Conservation (phyloP, 2,113 vertebrate species). For the Pan troglodytes region NHGRI_mPanTro3-v2.1_pri NC_072402.2:21889501-21890000, state of each 20-base stretch:
- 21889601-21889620: slow-evolving; percentile 28
- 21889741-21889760: background rate
- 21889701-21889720: background rate
- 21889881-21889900: slow-evolving; percentile 46
- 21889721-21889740: background rate
- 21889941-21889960: background rate
- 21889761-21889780: slow-evolving; percentile 27
- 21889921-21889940: slow-evolving; percentile 10
- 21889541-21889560: background rate
- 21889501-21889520: slow-evolving; percentile 58
- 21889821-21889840: slow-evolving; percentile 9
- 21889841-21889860: background rate
- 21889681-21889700: background rate
- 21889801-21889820: slow-evolving; percentile 21
- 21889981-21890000: background rate
- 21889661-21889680: background rate
- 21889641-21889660: background rate
- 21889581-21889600: background rate
- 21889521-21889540: slow-evolving; percentile 68
- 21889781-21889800: slow-evolving; percentile 22
- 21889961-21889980: slow-evolving; percentile 30
- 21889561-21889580: background rate
- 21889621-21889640: background rate
- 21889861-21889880: slow-evolving; percentile 4
- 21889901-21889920: slow-evolving; percentile 30